Percentiles rank a stretch among this genome's conserved stretches.
phyloP scores from a whole-genome alignment of 2,888 invertebrate genomes.

The Galerucella nymphaeae region DNA sequence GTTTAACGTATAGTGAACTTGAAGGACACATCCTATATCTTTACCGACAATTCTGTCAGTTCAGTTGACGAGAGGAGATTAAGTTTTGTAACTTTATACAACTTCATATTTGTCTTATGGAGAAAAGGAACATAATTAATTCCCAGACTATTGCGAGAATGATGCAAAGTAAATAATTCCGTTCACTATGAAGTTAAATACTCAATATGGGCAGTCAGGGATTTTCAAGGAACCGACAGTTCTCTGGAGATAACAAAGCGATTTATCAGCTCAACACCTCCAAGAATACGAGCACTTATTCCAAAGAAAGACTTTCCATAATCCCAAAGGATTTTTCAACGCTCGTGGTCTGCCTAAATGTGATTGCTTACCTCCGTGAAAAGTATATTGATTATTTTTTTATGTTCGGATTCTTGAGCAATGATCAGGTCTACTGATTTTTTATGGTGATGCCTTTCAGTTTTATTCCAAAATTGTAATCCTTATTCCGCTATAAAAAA shows the following conservation, averaged over 20 bases:
- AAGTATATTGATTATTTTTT: slow-evolving; percentile 29
- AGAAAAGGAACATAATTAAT: not conserved
- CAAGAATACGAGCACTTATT: slow-evolving; percentile 36
- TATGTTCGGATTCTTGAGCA: slow-evolving; percentile 1
- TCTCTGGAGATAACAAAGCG: slow-evolving; percentile 30
- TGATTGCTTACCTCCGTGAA: slow-evolving; percentile 36
- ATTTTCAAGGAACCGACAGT: slow-evolving; percentile 28
- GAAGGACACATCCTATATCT: too few relatives aligned
- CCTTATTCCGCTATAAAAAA: too few relatives aligned
- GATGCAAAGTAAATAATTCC: slow-evolving; percentile 19
- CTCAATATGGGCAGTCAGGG: slow-evolving; percentile 27
- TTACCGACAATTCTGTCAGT: too few relatives aligned
- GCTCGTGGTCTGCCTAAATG: slow-evolving; percentile 38
- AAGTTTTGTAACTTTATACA: not conserved
- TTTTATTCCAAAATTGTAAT: not conserved
- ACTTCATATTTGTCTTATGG: not conserved
- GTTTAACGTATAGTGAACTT: too few relatives aligned
- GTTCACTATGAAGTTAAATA: slow-evolving; percentile 20
- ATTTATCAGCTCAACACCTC: slow-evolving; percentile 38
- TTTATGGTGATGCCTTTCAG: not conserved
- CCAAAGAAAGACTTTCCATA: slow-evolving; percentile 30
- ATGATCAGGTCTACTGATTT: slow-evolving; percentile 13
- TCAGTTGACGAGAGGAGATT: too few relatives aligned
- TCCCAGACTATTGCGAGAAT: not conserved
- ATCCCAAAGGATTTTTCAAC: slow-evolving; percentile 25